These are phyloP conservation scores for Notiomystis cincta DNA, from an alignment of 2,113 vertebrate species.

Conservation along the genomic window DNA sequence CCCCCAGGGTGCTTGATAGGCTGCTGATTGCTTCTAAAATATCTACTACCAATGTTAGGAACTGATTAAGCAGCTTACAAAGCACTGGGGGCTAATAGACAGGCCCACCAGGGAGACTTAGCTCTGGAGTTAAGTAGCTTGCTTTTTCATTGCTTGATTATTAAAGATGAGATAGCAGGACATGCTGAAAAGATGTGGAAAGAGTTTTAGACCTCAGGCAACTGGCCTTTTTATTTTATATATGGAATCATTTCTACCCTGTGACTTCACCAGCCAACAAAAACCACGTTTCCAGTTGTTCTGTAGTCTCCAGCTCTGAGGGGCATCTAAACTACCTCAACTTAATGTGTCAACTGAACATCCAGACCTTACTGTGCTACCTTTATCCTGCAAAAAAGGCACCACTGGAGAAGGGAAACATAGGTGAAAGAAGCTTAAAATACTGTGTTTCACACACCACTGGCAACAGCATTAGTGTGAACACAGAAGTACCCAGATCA, in stretches of 20 bases:
- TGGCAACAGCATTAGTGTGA: not conserved
- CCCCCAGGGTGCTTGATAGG: conserved; percentile 58
- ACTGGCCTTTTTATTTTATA: conserved; percentile 8
- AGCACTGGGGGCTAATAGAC: conserved; percentile 55
- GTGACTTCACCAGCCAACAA: conserved; percentile 37
- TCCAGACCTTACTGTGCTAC: not conserved
- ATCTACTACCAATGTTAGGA: conserved; percentile 60
- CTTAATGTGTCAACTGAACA: not conserved
- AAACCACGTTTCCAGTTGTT: not conserved
- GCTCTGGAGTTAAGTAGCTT: conserved; percentile 59
- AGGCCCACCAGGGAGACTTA: conserved; percentile 57
- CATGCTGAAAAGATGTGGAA: conserved; percentile 40
- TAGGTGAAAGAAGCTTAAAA: not conserved
- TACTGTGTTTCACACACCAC: not conserved
- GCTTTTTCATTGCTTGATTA: conserved; percentile 56
- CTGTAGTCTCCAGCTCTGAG: not conserved
- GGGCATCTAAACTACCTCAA: not conserved
- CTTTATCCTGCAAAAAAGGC: not conserved
- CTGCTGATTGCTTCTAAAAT: conserved; percentile 61
- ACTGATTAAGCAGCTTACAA: conserved; percentile 72
- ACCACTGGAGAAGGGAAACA: not conserved
- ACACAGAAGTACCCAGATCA: not conserved
- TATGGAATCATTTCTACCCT: conserved; percentile 17
- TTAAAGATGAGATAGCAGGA: conserved; percentile 52
- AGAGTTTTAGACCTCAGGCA: conserved; percentile 1